Base-by-base conservation (phyloP, 2,888 invertebrate species). In the Adelognathus sp. region DNA sequence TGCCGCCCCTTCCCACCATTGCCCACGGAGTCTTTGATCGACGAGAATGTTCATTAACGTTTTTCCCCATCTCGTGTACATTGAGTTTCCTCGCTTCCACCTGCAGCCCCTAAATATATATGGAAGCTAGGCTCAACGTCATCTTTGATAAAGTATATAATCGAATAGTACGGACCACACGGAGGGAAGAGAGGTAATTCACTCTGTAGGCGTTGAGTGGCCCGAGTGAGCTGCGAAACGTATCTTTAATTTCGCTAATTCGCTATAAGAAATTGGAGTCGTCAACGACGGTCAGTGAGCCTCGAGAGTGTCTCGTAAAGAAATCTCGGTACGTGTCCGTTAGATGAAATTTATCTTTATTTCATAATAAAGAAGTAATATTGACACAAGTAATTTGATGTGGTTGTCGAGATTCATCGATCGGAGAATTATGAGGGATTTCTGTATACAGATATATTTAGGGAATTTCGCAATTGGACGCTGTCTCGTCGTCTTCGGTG, bases 11-110 rank as follows among this genome's bases (percentile, higher is more conserved):
- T 46, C 61, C 33, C 21, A 27, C 27, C 50, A 46, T 41, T 50
- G 58, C 33, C 24, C 54, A 18, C 46, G 24, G 61, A 61, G 41
- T 64, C 63, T 79, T 79, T 79, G 79, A 79, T 79, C 74, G 71
- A 75, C 71, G 79, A 79, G 70, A 74, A 71, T 60, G 74, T 79
- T 79, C 79, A 79, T 79, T 75, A 79, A 79, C 70, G 70, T 74
- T 74, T 79, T 71, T 54, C 36, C 63, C 36, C 16, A 33, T n/a
- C 58, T 29, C 56, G 24, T 18, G 44, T 46, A 60, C 67, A 50
- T 67, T 54, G 21, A 44, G 52, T 41, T 70, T 74, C 58, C 31
- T 9, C 36, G 16, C 18, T 11, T n/a, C 16, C n/a, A 18, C 27
- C 31, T 9, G 21, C 36, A n/a, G n/a, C n/a, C n/a, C 61, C 72